Evolutionary conservation across 1,140 invertebrate species (phyloP), one percentile per base, ranked within the genome.

Genomic region (Drosophila mojavensis): DNA sequence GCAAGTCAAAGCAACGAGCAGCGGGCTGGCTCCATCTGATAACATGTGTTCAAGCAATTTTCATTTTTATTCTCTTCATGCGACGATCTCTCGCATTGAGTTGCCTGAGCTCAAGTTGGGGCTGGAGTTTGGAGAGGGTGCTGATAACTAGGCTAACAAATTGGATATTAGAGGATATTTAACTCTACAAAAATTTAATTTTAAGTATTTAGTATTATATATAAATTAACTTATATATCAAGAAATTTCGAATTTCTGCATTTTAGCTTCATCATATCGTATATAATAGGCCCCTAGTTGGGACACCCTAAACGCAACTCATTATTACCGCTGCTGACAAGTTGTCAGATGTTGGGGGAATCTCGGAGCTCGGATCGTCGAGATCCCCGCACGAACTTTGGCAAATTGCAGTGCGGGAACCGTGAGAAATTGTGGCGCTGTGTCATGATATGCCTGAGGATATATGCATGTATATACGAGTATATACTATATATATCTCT

Each of bases 271-370:
- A 33, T 7, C 6, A 33, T 9, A 7, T 9, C 33, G 11, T 13
- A 11, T 4, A 11, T 11, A 4, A 39, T 39, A 0, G 2, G 36
- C 6, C 36, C 24, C 20, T 17, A 39, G n/a, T n/a, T 9, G 20
- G 30, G 45, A 39, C 58, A 36, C 56, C 66, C 63, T 66, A 58
- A 45, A 67, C 24, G 54, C 62, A 60, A 75, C 70, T 81, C 75
- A 86, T 85, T 85, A 81, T 75, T 75, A 86, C 33, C 43, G 47
- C 60, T 56, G 78, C 69, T 81, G 81, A 86, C 81, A 86, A 75
- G 50, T 86, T 78, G 78, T 60, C 66, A 67, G 56, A 47, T 24
- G 33, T 59, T n/a, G 2, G 26, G 63, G 33, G 9, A 6, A 9
- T 33, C 33, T 33, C 33, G 33, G 33, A 24, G 1, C 20, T 24